Conservation (phyloP, 2,797 vertebrate species). For the Oreortyx pictus region DNA sequence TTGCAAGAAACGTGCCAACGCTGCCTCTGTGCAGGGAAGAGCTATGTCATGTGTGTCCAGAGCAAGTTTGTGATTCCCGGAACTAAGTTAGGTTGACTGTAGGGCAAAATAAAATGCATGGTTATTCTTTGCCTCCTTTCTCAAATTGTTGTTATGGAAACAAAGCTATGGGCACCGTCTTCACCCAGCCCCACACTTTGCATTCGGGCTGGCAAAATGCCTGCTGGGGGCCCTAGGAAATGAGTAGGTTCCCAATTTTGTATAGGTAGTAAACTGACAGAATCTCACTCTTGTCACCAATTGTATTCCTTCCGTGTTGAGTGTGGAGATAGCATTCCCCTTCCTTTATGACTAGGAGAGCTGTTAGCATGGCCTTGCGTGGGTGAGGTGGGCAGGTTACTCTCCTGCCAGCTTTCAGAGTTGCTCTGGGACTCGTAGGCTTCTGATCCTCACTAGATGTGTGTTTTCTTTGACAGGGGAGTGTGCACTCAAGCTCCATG, state of each 20-base stretch:
- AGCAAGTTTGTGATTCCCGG: background rate
- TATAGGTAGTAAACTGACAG: background rate
- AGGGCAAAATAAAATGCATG: background rate
- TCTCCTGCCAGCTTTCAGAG: background rate
- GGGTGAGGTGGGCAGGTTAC: background rate
- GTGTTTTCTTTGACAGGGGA: slow-evolving; percentile 82
- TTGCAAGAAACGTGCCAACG: background rate
- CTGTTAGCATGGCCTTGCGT: background rate
- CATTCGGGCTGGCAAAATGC: rapidly evolving
- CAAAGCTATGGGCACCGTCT: background rate
- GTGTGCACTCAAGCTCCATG: slow-evolving; percentile 98
- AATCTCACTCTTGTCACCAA: background rate
- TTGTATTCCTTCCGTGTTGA: background rate
- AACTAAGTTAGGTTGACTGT: background rate
- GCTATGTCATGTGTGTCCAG: rapidly evolving
- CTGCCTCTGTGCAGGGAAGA: background rate
- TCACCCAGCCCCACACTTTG: background rate
- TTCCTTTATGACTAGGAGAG: background rate
- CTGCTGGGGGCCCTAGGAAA: background rate
- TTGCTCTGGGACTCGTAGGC: background rate
- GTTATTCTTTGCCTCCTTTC: background rate
- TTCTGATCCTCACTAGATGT: background rate
- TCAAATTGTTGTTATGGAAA: background rate
- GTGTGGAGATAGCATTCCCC: background rate
- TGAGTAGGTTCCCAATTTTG: background rate